Evolutionary conservation across 2,888 invertebrate species (phyloP).

Genomic region (Scaptodrosophila latifasciaeformis): DNA sequence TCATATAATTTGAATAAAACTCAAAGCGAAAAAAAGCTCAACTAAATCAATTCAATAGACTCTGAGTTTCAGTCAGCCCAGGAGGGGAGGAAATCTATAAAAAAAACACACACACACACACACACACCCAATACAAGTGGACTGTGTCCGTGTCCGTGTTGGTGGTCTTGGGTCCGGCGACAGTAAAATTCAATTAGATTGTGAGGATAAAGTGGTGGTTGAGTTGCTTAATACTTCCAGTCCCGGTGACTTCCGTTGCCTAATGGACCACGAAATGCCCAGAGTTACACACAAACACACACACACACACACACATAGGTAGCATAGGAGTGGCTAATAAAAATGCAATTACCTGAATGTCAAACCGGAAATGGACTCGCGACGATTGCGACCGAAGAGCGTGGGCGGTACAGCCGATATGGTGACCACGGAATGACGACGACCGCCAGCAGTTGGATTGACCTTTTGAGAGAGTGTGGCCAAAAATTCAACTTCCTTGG

Average conservation of each 20-base stretch:
- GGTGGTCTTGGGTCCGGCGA: not conserved
- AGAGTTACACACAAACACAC: not conserved
- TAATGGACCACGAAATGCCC: too few species aligned
- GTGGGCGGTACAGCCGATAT: slow-evolving; percentile 87
- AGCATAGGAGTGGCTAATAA: slow-evolving; percentile 18
- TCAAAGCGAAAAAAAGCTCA: too few species aligned
- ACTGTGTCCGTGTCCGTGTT: too few species aligned
- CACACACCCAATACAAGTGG: too few species aligned
- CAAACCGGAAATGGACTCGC: slow-evolving; percentile 88
- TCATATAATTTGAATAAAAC: too few species aligned
- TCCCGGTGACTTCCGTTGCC: not conserved
- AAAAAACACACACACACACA: too few species aligned
- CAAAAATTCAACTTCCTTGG: slow-evolving; percentile 88
- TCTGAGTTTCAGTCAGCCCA: too few species aligned
- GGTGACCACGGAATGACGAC: slow-evolving; percentile 90
- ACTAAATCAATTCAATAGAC: too few species aligned
- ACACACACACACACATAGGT: too few species aligned
- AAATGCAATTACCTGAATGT: slow-evolving; percentile 75
- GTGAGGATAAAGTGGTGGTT: not conserved
- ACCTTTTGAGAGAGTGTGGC: slow-evolving; percentile 86
- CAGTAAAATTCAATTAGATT: slow-evolving; percentile 10
- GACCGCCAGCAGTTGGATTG: slow-evolving; percentile 81
- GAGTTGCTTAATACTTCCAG: not conserved
- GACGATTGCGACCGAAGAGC: slow-evolving; percentile 86
- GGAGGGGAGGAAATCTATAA: too few species aligned